Evolutionary conservation across 2,797 vertebrate species (phyloP).

Genomic region (Antrozous pallidus): DNA sequence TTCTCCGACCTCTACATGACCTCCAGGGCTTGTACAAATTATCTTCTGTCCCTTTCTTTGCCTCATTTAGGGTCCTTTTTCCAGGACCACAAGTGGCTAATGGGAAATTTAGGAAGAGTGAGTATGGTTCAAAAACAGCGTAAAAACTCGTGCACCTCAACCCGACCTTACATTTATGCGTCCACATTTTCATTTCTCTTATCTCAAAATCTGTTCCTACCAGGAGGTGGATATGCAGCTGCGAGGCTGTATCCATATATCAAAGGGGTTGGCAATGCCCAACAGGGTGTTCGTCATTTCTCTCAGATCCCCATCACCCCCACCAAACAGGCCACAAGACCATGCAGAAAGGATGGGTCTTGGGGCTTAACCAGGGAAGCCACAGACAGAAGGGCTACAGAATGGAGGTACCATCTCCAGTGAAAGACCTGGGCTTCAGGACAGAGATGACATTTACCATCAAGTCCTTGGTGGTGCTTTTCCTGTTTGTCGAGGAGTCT

Average conservation of each 20-base stretch:
- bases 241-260: background rate
- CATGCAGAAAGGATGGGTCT: background rate
- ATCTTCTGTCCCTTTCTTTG: background rate
- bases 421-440: background rate
- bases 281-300: background rate
- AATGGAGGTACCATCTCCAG: background rate
- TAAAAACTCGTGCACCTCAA: background rate
- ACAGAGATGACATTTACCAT: conserved; percentile 75
- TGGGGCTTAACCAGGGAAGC: background rate
- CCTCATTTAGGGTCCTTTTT: background rate
- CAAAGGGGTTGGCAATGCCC: background rate
- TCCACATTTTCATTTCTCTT: background rate
- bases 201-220: background rate
- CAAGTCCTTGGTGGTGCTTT: conserved; percentile 78
- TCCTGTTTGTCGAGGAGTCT: conserved; percentile 80
- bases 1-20: background rate
- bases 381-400: background rate
- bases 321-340: background rate
- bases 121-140: background rate
- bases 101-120: background rate
- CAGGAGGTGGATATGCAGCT: background rate
- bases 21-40: background rate
- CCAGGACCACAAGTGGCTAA: background rate
- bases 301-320: no score
- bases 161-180: background rate